Evolutionary conservation across 2,888 invertebrate species (phyloP).

Genomic region (Drosophila atripex): DNA sequence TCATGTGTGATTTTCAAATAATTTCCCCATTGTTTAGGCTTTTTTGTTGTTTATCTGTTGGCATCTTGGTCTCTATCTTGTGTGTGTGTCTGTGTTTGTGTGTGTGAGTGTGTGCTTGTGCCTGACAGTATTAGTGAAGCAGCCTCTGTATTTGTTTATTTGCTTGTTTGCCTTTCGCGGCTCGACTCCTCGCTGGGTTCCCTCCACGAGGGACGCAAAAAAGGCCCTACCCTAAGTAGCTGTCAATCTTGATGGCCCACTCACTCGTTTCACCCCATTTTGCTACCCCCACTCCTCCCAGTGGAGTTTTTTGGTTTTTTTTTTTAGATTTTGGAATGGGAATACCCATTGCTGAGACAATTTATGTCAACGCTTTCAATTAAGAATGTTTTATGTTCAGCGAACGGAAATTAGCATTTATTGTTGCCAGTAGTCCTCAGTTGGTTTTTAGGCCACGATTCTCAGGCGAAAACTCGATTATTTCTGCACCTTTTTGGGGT

Average conservation of each 20-base stretch:
- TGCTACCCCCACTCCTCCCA: no score
- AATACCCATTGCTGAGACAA: slow-evolving; percentile 25
- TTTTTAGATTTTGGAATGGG: neutral
- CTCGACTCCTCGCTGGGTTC: slow-evolving; percentile 36
- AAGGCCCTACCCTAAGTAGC: slow-evolving; percentile 61
- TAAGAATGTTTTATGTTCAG: slow-evolving; percentile 67
- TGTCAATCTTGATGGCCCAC: slow-evolving; percentile 67
- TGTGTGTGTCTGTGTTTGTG: neutral
- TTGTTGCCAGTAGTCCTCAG: slow-evolving; percentile 50
- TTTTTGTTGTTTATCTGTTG: slow-evolving; percentile 27
- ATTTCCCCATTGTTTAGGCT: slow-evolving; percentile 11
- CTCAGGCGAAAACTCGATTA: slow-evolving; percentile 62
- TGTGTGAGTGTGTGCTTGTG: slow-evolving; percentile 1
- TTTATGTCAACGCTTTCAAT: slow-evolving; percentile 74
- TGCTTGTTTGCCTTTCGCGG: slow-evolving; percentile 60
- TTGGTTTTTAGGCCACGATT: slow-evolving; percentile 7
- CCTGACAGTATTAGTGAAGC: slow-evolving; percentile 23
- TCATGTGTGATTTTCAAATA: neutral
- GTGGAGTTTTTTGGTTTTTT: neutral
- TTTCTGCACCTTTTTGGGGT: slow-evolving; percentile 39
- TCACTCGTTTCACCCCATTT: slow-evolving; percentile 11
- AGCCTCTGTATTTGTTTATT: slow-evolving; percentile 35
- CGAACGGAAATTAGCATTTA: slow-evolving; percentile 74
- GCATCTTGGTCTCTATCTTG: slow-evolving; percentile 9
- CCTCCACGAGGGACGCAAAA: slow-evolving; percentile 44